A percentile compares a stretch with the other conserved stretches of the same genome.
Evolutionary conservation across 2,888 invertebrate species (phyloP).

Genomic region (Thymelicus acteon): DNA sequence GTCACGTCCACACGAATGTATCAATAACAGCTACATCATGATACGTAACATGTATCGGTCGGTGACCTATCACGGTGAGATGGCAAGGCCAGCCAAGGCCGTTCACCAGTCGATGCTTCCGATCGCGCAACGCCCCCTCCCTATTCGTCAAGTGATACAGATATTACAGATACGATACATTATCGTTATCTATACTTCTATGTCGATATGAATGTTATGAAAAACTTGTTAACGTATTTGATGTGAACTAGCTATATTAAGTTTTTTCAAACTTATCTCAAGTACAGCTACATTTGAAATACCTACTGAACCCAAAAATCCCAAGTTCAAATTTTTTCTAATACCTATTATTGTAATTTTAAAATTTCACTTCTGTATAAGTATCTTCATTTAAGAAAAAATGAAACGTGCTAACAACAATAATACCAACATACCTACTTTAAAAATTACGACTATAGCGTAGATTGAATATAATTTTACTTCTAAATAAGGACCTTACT

Average conservation of each 20-base stretch:
- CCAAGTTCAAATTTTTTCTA: too few relatives aligned
- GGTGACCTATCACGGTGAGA: slow-evolving; percentile 55
- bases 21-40: slow-evolving; percentile 35
- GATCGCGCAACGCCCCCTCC: slow-evolving; percentile 4
- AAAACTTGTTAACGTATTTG: background rate
- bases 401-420: too few relatives aligned
- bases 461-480: background rate
- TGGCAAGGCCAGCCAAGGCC: slow-evolving; percentile 79
- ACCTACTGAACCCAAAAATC: too few relatives aligned
- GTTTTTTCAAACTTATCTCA: too few relatives aligned
- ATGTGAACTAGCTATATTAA: too few relatives aligned
- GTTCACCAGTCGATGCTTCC: slow-evolving; percentile 52
- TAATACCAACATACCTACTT: too few relatives aligned
- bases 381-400: too few relatives aligned
- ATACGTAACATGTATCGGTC: slow-evolving; percentile 45
- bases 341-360: too few relatives aligned
- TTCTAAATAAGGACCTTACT: slow-evolving; percentile 16
- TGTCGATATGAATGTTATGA: background rate
- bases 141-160: background rate
- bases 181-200: background rate
- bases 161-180: background rate
- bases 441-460: too few relatives aligned
- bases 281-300: too few relatives aligned
- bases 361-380: too few relatives aligned
- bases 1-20: background rate